Conservation (phyloP, 2,888 invertebrate species). For the Chironomus tentans region DNA sequence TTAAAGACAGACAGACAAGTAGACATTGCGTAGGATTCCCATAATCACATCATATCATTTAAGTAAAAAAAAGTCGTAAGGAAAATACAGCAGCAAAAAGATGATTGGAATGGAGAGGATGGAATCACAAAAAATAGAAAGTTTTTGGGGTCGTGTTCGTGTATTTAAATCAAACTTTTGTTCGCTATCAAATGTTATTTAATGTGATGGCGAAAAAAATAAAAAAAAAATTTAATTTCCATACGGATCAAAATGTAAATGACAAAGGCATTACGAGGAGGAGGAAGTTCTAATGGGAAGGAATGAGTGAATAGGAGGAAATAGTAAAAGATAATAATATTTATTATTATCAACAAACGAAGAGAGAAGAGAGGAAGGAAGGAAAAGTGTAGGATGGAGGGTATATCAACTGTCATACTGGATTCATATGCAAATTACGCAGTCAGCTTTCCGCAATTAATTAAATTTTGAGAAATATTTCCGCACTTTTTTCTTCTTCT, state of each 20-base stretch:
- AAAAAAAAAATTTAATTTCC: no score
- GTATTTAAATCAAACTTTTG: background rate
- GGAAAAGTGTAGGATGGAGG: background rate
- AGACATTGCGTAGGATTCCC: no score
- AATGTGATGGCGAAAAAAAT: background rate
- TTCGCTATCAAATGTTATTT: background rate
- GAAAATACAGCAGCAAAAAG: no score
- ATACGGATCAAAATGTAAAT: no score
- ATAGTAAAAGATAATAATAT: no score
- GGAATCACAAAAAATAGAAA: background rate
- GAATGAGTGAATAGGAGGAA: no score
- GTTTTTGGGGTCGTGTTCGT: background rate
- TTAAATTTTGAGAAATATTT: background rate
- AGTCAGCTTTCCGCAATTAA: background rate
- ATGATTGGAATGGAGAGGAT: background rate
- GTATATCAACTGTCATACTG: background rate
- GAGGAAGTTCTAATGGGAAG: no score
- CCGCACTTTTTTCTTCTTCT: background rate
- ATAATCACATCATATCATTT: no score
- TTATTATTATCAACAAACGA: background rate
- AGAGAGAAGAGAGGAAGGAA: background rate
- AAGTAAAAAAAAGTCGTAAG: no score
- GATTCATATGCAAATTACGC: slow-evolving; percentile 10
- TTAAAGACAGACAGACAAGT: no score
- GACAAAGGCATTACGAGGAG: no score